Evolutionary conservation across 2,888 invertebrate genomes (phyloP).

Genomic region (Leptura quadrifasciata): DNA sequence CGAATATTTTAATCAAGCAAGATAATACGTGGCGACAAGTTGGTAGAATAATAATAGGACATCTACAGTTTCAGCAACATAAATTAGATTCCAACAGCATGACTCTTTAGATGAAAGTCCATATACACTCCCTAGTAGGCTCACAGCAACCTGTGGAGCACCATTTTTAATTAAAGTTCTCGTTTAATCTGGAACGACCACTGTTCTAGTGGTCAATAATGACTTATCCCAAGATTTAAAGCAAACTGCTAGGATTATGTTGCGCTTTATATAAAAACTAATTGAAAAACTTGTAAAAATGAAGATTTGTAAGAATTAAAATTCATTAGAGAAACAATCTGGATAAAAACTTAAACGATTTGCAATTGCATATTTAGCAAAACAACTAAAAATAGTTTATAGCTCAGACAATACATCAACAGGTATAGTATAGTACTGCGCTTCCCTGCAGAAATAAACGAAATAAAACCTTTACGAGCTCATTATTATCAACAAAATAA

Average conservation of each 20-base stretch:
- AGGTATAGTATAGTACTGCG: no score
- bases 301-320: no score
- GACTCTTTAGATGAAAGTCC: conserved; percentile 2
- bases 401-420: no score
- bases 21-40: conserved; percentile 35
- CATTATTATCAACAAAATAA: no score
- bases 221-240: background rate
- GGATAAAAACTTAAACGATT: no score
- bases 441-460: no score
- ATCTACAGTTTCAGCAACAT: conserved; percentile 6
- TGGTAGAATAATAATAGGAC: conserved; percentile 15
- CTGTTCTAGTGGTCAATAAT: conserved; percentile 6
- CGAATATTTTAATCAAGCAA: conserved; percentile 10
- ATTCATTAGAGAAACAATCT: no score
- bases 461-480: no score
- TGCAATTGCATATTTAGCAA: no score
- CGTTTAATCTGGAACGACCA: background rate
- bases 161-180: conserved; percentile 3
- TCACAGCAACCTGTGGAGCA: background rate
- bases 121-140: conserved; percentile 2
- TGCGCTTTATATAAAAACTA: no score
- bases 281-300: no score
- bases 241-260: background rate
- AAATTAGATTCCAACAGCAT: conserved; percentile 11
- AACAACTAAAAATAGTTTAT: no score